A percentile compares a stretch with the other conserved stretches of the same genome.
phyloP scores from a whole-genome alignment of 2,888 invertebrate genomes.

The Embidobia sp. region DNA sequence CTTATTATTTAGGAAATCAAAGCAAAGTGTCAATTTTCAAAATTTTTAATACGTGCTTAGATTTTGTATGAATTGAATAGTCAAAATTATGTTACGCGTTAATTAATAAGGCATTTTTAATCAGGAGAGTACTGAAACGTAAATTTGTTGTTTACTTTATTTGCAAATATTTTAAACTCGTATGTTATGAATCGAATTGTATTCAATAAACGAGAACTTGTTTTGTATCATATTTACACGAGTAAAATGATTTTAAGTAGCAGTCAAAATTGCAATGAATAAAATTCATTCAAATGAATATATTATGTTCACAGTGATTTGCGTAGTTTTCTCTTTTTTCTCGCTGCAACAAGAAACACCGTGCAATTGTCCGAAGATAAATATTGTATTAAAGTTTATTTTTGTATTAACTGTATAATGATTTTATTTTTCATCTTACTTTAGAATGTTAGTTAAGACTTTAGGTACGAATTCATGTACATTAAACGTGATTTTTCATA shows the following conservation, averaged over 20 bases:
- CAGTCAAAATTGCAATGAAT: not conserved
- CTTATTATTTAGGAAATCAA: constrained; percentile 30
- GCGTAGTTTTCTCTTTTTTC: constrained; percentile 11
- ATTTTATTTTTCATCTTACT: constrained; percentile 14
- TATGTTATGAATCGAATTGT: constrained; percentile 25
- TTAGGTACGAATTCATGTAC: constrained; percentile 21
- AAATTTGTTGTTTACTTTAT: constrained; percentile 6
- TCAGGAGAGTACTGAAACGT: not conserved
- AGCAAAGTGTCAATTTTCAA: constrained; percentile 37
- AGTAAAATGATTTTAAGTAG: too few relatives aligned
- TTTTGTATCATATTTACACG: too few relatives aligned
- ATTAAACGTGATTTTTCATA: constrained; percentile 28
- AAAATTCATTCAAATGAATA: not conserved
- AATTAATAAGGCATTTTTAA: constrained; percentile 12
- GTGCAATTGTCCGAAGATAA: constrained; percentile 43
- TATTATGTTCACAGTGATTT: too few relatives aligned
- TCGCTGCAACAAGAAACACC: not conserved
- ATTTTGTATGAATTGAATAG: constrained; percentile 18
- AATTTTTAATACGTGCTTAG: constrained; percentile 22
- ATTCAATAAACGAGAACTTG: not conserved
- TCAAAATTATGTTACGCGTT: constrained; percentile 13
- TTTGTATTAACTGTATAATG: constrained; percentile 39
- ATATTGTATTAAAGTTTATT: constrained; percentile 47
- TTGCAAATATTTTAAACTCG: not conserved
- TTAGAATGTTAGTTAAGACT: constrained; percentile 24